A percentile compares a stretch with the other conserved stretches of the same genome.
phyloP scores from a whole-genome alignment of 2,797 vertebrate species.

The Gallinago solitaria region DNA sequence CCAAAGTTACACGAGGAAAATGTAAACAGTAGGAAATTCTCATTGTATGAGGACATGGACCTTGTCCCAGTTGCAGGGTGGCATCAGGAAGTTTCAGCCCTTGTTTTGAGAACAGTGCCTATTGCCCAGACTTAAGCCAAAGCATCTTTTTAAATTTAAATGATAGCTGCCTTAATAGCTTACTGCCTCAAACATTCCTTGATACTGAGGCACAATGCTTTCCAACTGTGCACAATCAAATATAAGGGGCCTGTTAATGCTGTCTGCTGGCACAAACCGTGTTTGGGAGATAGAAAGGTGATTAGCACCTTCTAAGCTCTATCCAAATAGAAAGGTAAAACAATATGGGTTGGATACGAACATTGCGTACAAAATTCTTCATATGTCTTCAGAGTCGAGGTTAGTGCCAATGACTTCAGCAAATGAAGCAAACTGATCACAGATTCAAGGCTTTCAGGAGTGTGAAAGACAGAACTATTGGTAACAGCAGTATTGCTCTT shows the following conservation, averaged over 20 bases:
- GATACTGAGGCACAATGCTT: slow-evolving; percentile 15
- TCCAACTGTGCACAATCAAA: slow-evolving; percentile 46
- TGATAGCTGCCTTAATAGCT: slow-evolving; percentile 26
- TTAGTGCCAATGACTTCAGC: background rate
- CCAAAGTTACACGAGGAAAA: background rate
- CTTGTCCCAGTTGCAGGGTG: background rate
- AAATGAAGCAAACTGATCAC: slow-evolving; percentile 21
- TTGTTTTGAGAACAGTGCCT: background rate
- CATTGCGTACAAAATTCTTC: background rate
- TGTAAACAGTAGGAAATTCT: background rate
- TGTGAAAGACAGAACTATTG: background rate
- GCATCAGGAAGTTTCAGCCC: background rate
- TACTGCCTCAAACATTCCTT: slow-evolving; percentile 37
- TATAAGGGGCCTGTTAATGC: slow-evolving; percentile 1
- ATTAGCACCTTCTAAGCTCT: slow-evolving; percentile 41
- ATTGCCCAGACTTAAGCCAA: background rate
- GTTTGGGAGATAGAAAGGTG: slow-evolving; percentile 40
- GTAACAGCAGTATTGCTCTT: background rate
- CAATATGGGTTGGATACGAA: slow-evolving; percentile 7
- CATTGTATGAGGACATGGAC: background rate
- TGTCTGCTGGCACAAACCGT: background rate
- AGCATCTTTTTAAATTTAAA: slow-evolving; percentile 46
- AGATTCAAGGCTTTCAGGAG: background rate
- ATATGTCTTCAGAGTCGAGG: background rate
- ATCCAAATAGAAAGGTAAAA: slow-evolving; percentile 41